phyloP scores from a whole-genome alignment of 2,797 vertebrate species.

The Mallotus villosus region DNA sequence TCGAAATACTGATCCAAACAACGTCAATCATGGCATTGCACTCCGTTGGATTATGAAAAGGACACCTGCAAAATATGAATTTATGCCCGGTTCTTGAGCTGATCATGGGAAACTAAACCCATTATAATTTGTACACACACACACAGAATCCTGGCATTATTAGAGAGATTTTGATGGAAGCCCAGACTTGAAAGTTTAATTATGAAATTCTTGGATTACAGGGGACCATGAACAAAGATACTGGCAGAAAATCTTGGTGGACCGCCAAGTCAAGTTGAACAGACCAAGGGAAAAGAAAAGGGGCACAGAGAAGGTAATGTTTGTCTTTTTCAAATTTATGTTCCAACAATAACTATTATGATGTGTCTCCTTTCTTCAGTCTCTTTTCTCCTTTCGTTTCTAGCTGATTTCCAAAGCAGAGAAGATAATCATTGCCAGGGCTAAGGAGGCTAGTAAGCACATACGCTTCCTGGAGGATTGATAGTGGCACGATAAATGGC shows the following conservation, averaged over 20 bases:
- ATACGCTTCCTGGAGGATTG: slow-evolving; percentile 87
- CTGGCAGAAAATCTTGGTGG: slow-evolving; percentile 99
- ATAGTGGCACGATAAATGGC: slow-evolving; percentile 33
- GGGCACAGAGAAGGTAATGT: slow-evolving; percentile 90
- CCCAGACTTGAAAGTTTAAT: no score
- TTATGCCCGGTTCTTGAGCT: no score
- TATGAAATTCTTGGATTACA: slow-evolving; percentile 42
- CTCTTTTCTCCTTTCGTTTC: slow-evolving; percentile 27
- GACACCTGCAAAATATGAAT: no score
- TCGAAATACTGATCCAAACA: no score
- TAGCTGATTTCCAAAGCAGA: slow-evolving; percentile 94
- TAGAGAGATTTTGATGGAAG: no score
- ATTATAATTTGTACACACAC: no score
- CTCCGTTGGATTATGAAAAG: no score
- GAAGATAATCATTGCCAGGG: slow-evolving; percentile 87
- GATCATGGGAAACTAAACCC: no score
- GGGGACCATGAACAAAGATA: slow-evolving; percentile 94
- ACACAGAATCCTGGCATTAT: no score
- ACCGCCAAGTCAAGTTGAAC: slow-evolving; percentile 95
- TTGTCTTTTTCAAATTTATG: not conserved
- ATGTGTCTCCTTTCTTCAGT: not conserved
- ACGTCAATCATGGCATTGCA: no score
- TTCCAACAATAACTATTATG: not conserved
- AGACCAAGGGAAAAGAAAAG: slow-evolving; percentile 95
- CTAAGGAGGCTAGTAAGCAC: slow-evolving; percentile 88